phyloP scores from a whole-genome alignment of 2,113 vertebrate species.

The Pan paniscus region DNA sequence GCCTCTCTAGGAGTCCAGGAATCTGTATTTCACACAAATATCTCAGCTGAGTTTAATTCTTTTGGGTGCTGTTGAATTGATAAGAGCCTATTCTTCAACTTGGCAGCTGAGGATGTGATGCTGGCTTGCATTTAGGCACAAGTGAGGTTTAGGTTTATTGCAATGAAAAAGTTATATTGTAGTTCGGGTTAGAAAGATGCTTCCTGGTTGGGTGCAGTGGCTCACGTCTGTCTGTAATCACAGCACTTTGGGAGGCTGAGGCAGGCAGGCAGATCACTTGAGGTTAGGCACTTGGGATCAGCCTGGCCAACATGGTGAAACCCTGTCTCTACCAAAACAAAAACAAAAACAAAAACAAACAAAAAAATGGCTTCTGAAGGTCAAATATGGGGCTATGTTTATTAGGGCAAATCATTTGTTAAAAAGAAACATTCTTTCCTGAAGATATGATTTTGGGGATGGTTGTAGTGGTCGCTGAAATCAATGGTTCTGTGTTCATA shows the following conservation, averaged over 20 bases:
- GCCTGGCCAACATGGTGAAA: neutral
- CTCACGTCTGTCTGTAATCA: neutral
- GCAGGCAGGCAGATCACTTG: no score
- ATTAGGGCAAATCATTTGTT: constrained; percentile 30
- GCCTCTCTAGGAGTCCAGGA: neutral
- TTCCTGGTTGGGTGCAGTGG: neutral
- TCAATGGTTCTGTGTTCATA: neutral
- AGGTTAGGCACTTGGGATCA: neutral
- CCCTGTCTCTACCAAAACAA: neutral
- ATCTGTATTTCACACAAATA: neutral
- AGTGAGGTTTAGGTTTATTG: neutral
- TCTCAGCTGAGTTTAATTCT: neutral
- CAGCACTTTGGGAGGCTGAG: no score
- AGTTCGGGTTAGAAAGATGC: neutral
- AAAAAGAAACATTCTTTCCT: neutral
- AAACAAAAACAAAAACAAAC: neutral
- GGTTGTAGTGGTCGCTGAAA: neutral
- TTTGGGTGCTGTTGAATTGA: neutral
- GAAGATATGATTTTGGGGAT: neutral
- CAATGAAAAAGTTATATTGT: neutral
- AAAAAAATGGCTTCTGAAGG: neutral
- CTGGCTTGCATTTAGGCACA: neutral
- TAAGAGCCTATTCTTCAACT: neutral
- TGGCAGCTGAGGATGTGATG: neutral
- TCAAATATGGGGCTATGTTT: neutral